Percentiles rank a stretch among this genome's conserved stretches.
These are phyloP conservation scores for Calameuta idolon DNA, from an alignment of 2,888 invertebrate genomes.

Conservation along the genomic window DNA sequence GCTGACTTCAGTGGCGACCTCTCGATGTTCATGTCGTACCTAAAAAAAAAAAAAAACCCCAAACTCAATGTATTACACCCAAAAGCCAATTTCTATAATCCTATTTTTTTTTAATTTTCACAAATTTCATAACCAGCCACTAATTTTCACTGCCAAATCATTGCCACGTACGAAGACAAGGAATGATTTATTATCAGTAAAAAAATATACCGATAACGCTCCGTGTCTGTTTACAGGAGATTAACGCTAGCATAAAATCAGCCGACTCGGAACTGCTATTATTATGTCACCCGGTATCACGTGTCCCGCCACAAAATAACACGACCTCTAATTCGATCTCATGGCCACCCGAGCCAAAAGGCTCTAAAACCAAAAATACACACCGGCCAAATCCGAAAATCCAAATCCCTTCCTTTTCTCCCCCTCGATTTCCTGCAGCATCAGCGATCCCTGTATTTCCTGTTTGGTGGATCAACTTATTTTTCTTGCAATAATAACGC, in stretches of 20 bases:
- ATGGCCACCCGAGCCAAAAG: neutral
- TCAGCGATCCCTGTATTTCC: neutral
- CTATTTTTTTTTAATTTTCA: no score
- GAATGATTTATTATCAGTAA: neutral
- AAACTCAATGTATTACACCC: neutral
- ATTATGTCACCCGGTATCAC: neutral
- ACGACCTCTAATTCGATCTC: neutral
- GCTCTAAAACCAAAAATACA: neutral
- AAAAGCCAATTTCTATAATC: no score
- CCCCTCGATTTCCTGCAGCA: no score
- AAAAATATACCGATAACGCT: neutral
- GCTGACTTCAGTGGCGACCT: conserved; percentile 39
- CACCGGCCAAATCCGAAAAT: neutral
- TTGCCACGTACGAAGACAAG: no score
- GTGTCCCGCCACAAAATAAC: neutral
- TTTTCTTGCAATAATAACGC: neutral
- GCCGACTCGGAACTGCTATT: neutral
- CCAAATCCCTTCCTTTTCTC: no score
- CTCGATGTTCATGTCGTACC: conserved; percentile 56
- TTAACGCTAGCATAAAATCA: neutral
- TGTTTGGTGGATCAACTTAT: neutral
- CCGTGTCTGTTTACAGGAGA: neutral
- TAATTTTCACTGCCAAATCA: no score
- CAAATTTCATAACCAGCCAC: no score
- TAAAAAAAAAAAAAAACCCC: conserved; percentile 20